phyloP scores from a whole-genome alignment of 2,888 invertebrate genomes.

The Hoplodrina blanda region DNA sequence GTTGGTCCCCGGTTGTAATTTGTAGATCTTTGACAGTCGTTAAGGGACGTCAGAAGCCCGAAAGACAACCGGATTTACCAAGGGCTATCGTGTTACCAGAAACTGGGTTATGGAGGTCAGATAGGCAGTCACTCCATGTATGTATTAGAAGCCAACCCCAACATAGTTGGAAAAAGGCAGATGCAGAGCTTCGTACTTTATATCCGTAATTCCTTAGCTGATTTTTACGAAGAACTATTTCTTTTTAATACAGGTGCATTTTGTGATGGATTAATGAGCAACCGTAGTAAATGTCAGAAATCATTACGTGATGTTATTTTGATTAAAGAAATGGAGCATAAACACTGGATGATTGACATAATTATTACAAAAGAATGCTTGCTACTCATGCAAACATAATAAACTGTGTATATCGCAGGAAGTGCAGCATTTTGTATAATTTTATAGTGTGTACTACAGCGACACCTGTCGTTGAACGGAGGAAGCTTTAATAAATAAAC shows the following conservation, averaged over 20 bases:
- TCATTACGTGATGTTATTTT: conserved; percentile 47
- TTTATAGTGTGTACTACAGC: conserved; percentile 26
- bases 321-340: conserved; percentile 36
- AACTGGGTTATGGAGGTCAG: too few relatives aligned
- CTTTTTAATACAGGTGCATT: conserved; percentile 35
- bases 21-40: too few relatives aligned
- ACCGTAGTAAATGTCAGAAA: conserved; percentile 34
- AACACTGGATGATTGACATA: conserved; percentile 38
- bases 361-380: conserved; percentile 38
- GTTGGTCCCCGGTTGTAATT: too few relatives aligned
- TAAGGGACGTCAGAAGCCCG: too few relatives aligned
- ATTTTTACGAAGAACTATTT: too few relatives aligned
- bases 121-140: too few relatives aligned
- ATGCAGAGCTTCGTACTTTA: too few relatives aligned
- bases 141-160: too few relatives aligned
- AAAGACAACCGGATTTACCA: too few relatives aligned
- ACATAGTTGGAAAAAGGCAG: too few relatives aligned
- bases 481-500: conserved; percentile 16
- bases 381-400: conserved; percentile 35
- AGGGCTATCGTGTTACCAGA: too few relatives aligned
- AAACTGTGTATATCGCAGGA: conserved; percentile 22
- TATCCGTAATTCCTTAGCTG: too few relatives aligned
- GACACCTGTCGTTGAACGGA: conserved; percentile 34
- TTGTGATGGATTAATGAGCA: not conserved
- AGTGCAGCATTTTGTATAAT: conserved; percentile 25